Percentiles rank a stretch among this genome's conserved stretches.
These are phyloP conservation scores for Augiades crinisus DNA, from an alignment of 2,888 invertebrate genomes.

Conservation along the genomic window DNA sequence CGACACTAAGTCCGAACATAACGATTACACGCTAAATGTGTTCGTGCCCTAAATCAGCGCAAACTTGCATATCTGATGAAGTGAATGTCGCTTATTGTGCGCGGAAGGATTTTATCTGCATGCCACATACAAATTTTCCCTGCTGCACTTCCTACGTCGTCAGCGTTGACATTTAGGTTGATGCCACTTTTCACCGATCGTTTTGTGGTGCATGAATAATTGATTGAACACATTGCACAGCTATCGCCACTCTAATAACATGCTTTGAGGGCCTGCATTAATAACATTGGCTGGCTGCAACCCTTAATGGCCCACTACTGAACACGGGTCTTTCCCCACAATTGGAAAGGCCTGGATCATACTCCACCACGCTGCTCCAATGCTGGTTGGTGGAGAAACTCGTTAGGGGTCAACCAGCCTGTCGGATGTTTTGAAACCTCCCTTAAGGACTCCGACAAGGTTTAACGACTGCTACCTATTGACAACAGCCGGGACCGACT, in stretches of 20 bases:
- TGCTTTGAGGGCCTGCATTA: slow-evolving; percentile 17
- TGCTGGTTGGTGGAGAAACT: no score
- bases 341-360: no score
- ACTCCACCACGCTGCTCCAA: no score
- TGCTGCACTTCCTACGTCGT: slow-evolving; percentile 18
- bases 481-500: no score
- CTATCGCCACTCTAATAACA: not conserved
- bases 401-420: no score
- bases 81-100: slow-evolving; percentile 25
- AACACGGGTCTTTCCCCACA: no score
- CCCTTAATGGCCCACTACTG: no score
- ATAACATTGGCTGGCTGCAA: no score
- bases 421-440: no score
- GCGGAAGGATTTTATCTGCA: slow-evolving; percentile 26
- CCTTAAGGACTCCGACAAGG: no score
- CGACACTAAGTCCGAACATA: slow-evolving; percentile 25
- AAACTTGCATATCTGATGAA: slow-evolving; percentile 27
- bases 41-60: slow-evolving; percentile 29
- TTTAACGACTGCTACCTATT: no score
- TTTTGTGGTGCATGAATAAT: slow-evolving; percentile 7
- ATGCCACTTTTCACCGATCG: slow-evolving; percentile 12
- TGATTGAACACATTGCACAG: slow-evolving; percentile 8
- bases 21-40: slow-evolving; percentile 27
- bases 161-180: slow-evolving; percentile 22
- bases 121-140: slow-evolving; percentile 27